These are phyloP conservation scores for Catharus fuscescens DNA, from an alignment of 2,113 vertebrate genomes.

Conservation along the genomic window DNA sequence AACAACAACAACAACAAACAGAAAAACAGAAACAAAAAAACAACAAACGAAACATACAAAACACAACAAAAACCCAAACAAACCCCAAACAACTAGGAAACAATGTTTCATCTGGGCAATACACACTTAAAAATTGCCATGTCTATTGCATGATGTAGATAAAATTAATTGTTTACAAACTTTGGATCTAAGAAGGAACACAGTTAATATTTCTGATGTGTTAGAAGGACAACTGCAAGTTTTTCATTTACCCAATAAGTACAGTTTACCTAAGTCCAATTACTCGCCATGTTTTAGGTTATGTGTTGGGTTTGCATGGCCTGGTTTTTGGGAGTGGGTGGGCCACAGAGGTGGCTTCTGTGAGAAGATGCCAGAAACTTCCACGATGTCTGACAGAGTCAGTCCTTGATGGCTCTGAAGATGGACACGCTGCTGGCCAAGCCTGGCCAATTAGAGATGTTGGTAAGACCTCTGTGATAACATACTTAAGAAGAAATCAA, in stretches of 20 bases:
- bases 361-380: background rate
- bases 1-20: too few species aligned
- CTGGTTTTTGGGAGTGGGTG: background rate
- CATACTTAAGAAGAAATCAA: background rate
- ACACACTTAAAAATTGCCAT: background rate
- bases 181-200: background rate
- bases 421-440: background rate
- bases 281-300: background rate
- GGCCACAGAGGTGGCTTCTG: background rate
- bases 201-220: background rate
- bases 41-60: background rate
- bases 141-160: background rate
- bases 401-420: background rate
- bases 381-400: background rate
- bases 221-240: background rate
- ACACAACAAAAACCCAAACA: background rate
- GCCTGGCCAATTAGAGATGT: rapidly evolving
- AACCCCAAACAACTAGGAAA: background rate
- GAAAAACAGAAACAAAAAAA: too few species aligned
- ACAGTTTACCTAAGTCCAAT: background rate
- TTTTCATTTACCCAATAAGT: background rate
- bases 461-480: rapidly evolving
- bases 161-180: background rate
- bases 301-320: background rate
- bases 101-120: background rate